Base-by-base conservation (phyloP, 1,140 invertebrate genomes). In the Neelides sp. region DNA sequence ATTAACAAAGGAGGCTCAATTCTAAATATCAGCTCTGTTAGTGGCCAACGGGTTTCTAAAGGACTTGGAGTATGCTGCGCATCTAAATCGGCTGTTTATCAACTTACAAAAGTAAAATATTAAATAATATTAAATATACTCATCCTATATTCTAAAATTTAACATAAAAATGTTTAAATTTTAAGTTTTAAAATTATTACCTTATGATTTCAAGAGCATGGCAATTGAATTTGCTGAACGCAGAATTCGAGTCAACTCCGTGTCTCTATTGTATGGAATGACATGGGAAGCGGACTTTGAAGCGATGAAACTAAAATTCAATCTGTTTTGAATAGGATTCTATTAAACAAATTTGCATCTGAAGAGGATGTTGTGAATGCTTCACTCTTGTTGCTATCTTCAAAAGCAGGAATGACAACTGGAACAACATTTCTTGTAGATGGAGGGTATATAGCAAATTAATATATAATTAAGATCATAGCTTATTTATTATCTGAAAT, bases 41-140 rank as follows among this genome's bases (percentile, higher is more conserved):
- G 37, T 44, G 20, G 10, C 8, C 5, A 40, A 40, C 5, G 20
- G 10, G 20, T 19, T 5, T 7, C 23, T 17, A 23, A 44, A 7
- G 17, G 41, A 8, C 12, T 44, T 8, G 10, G 10, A 5, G 41
- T 12, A 8, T 40, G 19, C 37, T 10, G 37, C 37, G 37, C 19
- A 8, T 13, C 37, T 13, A 40, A 40, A 40, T 10, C 37, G 5
- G 37, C 37, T 7, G 37, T 40, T 5, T 10, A 40, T 40, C 37
- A 19, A 40, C 5, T 40, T 20, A 40, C 37, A 7, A 40, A 40
- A 40, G 37, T n/a, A n/a, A n/a, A n/a, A n/a, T n/a, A n/a, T n/a
- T n/a, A n/a, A n/a, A n/a, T n/a, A n/a, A n/a, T n/a, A n/a, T n/a
- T n/a, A n/a, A n/a, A n/a, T n/a, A n/a, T n/a, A n/a, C n/a, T n/a